Evolutionary conservation across 2,113 vertebrate genomes (phyloP), one percentile per base, ranked within the genome.

Genomic region (Ciconia stormi): DNA sequence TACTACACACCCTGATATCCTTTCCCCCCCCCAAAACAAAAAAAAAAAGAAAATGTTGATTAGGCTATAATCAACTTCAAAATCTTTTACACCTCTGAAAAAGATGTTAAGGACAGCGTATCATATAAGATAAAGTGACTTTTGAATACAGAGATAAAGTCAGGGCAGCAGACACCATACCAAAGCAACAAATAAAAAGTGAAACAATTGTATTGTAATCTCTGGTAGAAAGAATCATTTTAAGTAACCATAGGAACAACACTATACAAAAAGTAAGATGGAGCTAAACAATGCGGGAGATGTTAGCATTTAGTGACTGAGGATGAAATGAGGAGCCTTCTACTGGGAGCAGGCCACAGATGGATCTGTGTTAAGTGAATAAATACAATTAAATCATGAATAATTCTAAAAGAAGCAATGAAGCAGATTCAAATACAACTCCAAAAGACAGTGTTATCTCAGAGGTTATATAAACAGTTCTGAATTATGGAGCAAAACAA

Each of bases 361-460:
- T 94, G 93, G 70, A 95, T 91, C 81, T 67, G 30, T 73, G 83
- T 94, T 95, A 97, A 95, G 86, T 92, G 91, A 97, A 96, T 95
- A 96, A 97, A 95, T 94, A 94, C 94, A 96, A 97, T 95, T 95
- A 96, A 95, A 95, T 91, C 52, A 91, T 92, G 50, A 97, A 92
- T 96, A 95, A 96, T 88, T 93, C 93, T 72, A 82, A 92, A 95
- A 92, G 86, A 72, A 91, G 74, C 40, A 94, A 90, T 72, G 65
- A 95, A 93, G 91, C 83, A 97, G 82, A 96, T 67, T 96, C 74
- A 96, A 85, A 88, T 58, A 91, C 25, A 94, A 87, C 59, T 96
- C 87, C 58, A 83, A 82, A 96, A 89, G 63, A 72, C 53, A 65
- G 42, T 7, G 4, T 69, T 91, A 74, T 80, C 74, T 90, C 89